Percentiles rank a stretch among this genome's conserved stretches.
These are phyloP conservation scores for Ornithoptera alexandrae DNA, from an alignment of 2,888 invertebrate genomes.

Conservation along the genomic window DNA sequence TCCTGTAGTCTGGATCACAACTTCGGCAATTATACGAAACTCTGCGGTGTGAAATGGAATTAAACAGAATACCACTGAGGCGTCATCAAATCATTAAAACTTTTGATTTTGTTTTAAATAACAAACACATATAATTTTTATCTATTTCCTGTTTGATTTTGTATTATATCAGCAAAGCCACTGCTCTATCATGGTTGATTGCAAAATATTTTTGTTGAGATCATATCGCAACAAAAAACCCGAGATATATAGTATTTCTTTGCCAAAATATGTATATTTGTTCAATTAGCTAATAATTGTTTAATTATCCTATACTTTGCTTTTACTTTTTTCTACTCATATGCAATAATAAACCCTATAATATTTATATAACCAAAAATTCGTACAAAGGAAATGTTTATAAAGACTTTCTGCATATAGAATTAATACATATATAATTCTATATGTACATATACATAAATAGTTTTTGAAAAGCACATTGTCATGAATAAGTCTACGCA, in stretches of 20 bases:
- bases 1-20: slow-evolving; percentile 2
- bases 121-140: background rate
- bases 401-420: too few species aligned
- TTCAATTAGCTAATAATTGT: too few species aligned
- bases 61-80: background rate
- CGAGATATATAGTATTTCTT: too few species aligned
- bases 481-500: background rate
- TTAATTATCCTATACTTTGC: too few species aligned
- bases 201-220: too few species aligned
- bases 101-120: background rate
- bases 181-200: too few species aligned
- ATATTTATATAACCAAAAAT: too few species aligned
- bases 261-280: too few species aligned
- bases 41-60: background rate
- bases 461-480: background rate
- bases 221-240: too few species aligned
- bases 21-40: slow-evolving; percentile 1
- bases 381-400: too few species aligned
- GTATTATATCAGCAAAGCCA: background rate
- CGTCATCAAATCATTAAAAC: background rate
- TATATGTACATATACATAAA: background rate
- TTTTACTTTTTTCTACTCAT: too few species aligned
- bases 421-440: background rate
- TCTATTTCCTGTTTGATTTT: background rate
- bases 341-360: too few species aligned